Base-by-base conservation (phyloP, 2,113 vertebrate genomes). In the Oreochromis spilurus region DNA sequence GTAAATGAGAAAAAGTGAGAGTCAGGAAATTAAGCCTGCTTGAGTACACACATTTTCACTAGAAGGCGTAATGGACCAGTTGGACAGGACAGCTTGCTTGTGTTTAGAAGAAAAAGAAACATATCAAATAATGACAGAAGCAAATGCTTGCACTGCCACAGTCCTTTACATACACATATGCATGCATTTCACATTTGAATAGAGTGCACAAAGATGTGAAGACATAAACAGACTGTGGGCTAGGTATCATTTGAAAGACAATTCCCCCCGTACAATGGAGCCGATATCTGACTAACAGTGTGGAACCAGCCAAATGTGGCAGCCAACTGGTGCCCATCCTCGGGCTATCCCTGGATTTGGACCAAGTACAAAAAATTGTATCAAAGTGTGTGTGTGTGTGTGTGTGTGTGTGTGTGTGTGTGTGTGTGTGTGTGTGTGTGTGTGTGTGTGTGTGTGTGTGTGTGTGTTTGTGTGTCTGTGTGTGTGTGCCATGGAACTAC, bases 261-360 rank as follows among this genome's bases (percentile, higher is more conserved):
- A 88, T 91, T 94, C 94, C 93, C 95, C 92, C 84, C 89, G 75
- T 90, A 92, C 94, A 93, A 91, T 89, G 89, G 89, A 94, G 93
- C 93, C 88, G 91, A 95, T 95, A 92, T 94, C 95, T 95, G 96
- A 92, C 94, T 96, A 97, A 95, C 95, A 92, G 95, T 87, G 92
- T 95, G 95, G 95, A 96, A 95, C 95, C 93, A 89, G 93, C 95
- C 95, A 95, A 95, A 96, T 95, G 95, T 88, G 94, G 89, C 89
- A 93, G 95, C 95, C 96, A 96, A 96, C 95, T 97, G 96, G 95
- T 96, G 89, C 82, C 89, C 90, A 86, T 95, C 95, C 93, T 94
- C 91, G 78, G 96, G 96, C 93, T 84, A 92, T 94, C 87, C 88
- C 82, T 89, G 87, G 81, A 89, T 93, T 95, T 96, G 95, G 95